Evolutionary conservation across 2,888 invertebrate species (phyloP).

Genomic region (Andrena flavipes): DNA sequence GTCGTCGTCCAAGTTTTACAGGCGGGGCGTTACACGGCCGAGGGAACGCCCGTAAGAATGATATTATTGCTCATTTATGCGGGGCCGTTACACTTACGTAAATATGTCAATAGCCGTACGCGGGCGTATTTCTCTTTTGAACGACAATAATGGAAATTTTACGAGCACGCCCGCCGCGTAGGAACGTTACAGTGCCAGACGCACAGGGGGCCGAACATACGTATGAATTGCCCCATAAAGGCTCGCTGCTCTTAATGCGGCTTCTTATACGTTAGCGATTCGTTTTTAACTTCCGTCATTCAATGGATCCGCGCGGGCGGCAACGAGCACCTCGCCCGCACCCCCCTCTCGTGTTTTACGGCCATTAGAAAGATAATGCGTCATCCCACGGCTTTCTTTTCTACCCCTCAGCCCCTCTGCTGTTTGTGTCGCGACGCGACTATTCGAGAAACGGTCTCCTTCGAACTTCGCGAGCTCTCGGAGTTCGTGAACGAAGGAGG

Average conservation of each 20-base stretch:
- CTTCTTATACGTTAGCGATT: slow-evolving; percentile 54
- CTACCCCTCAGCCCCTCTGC: neutral
- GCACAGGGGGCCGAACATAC: slow-evolving; percentile 34
- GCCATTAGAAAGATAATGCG: slow-evolving; percentile 55
- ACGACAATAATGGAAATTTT: slow-evolving; percentile 65
- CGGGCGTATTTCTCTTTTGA: slow-evolving; percentile 39
- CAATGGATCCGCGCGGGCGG: neutral
- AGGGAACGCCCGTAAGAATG: slow-evolving; percentile 21
- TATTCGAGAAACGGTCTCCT: neutral
- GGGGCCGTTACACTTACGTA: slow-evolving; percentile 55
- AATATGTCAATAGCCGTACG: slow-evolving; percentile 52
- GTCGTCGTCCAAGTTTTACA: slow-evolving; percentile 22
- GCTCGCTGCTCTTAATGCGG: slow-evolving; percentile 42
- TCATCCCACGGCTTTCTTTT: neutral
- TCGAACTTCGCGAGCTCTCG: neutral
- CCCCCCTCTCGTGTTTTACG: slow-evolving; percentile 44
- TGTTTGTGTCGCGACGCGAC: neutral
- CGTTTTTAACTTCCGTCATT: slow-evolving; percentile 42
- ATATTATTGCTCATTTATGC: slow-evolving; percentile 56
- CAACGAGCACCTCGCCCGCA: slow-evolving; percentile 26
- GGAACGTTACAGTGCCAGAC: slow-evolving; percentile 36
- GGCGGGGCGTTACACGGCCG: neutral
- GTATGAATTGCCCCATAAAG: slow-evolving; percentile 61
- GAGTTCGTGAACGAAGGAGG: neutral
- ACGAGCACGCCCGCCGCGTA: slow-evolving; percentile 30